phyloP scores from a whole-genome alignment of 2,888 invertebrate genomes.

The Melolontha melolontha region DNA sequence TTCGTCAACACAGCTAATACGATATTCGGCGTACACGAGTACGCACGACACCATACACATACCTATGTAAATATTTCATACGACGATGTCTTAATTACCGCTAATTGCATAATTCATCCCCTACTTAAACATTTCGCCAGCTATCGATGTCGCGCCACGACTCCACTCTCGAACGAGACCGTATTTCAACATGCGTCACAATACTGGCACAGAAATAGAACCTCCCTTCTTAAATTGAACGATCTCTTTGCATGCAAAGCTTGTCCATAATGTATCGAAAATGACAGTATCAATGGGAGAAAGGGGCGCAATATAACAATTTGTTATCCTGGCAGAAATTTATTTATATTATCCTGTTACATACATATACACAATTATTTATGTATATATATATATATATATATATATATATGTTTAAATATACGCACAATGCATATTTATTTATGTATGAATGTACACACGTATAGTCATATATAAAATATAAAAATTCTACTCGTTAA shows the following conservation, averaged over 20 bases:
- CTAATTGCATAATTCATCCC: constrained; percentile 20
- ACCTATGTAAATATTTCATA: constrained; percentile 10
- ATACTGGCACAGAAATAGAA: constrained; percentile 5
- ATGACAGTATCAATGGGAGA: background rate
- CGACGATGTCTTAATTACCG: constrained; percentile 16
- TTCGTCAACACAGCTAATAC: constrained; percentile 9
- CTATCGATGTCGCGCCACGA: too few species aligned
- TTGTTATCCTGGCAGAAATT: background rate
- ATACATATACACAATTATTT: background rate
- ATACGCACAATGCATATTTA: background rate
- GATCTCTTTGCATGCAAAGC: constrained; percentile 5
- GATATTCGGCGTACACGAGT: too few species aligned
- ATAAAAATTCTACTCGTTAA: constrained; percentile 47
- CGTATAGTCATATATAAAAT: constrained; percentile 21
- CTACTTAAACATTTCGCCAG: too few species aligned
- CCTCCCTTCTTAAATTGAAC: constrained; percentile 7
- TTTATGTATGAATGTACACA: constrained; percentile 10
- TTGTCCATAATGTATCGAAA: constrained; percentile 4
- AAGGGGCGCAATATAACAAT: background rate
- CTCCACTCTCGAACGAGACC: background rate
- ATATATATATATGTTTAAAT: background rate
- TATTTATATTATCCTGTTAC: background rate
- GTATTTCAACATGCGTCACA: background rate
- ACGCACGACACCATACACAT: background rate
- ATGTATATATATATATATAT: background rate